phyloP scores from a whole-genome alignment of 1,140 invertebrate genomes.

The Homalodisca vitripennis region DNA sequence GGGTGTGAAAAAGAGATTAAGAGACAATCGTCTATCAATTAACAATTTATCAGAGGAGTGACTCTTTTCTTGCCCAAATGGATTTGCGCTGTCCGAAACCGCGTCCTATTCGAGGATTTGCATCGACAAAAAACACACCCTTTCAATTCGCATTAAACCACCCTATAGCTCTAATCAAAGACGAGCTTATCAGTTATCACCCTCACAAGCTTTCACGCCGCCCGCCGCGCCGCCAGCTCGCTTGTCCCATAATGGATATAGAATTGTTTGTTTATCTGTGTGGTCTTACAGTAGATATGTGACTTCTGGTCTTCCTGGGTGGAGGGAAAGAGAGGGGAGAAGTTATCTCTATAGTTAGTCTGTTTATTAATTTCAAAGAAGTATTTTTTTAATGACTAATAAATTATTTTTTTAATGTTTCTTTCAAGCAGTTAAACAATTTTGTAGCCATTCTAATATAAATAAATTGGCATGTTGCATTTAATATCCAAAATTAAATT shows the following conservation, averaged over 20 bases:
- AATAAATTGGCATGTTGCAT: too few species aligned
- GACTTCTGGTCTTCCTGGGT: too few species aligned
- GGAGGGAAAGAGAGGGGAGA: too few species aligned
- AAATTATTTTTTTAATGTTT: too few species aligned
- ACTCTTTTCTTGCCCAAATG: constrained; percentile 26
- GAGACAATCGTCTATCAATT: constrained; percentile 23
- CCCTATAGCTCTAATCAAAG: constrained; percentile 9
- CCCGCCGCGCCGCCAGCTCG: neutral
- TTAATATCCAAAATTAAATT: too few species aligned
- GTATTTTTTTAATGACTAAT: too few species aligned
- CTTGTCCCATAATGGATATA: neutral
- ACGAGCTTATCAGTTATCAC: constrained; percentile 6
- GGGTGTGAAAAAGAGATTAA: constrained; percentile 25
- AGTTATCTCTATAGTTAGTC: too few species aligned
- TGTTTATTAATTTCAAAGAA: too few species aligned
- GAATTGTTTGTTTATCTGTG: neutral
- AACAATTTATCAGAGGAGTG: constrained; percentile 25
- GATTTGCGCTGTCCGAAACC: constrained; percentile 23
- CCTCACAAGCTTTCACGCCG: too few species aligned
- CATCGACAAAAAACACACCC: constrained; percentile 24
- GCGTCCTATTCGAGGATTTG: constrained; percentile 21
- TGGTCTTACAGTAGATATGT: too few species aligned
- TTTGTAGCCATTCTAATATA: too few species aligned
- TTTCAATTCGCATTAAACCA: constrained; percentile 13
- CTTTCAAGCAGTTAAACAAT: too few species aligned